Base-by-base conservation (phyloP, 2,888 invertebrate genomes). In the Pristionchus fissidentatus region DNA sequence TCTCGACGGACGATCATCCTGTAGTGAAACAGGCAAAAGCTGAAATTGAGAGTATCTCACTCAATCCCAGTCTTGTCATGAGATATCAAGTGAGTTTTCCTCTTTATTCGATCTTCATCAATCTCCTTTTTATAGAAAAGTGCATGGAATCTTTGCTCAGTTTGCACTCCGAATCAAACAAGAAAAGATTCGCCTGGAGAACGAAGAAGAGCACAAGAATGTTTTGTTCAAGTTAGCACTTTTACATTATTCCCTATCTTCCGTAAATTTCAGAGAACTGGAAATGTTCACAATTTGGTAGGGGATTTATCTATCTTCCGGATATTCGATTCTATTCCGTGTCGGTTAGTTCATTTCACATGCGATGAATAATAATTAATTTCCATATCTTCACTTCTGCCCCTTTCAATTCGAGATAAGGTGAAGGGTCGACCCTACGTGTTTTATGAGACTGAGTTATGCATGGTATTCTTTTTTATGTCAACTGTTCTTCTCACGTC, bases 241-340 rank as follows among this genome's bases (percentile, higher is more conserved):
- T 35, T 26, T 55, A 29, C 38, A 13, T 49, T 78, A 19, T 8
- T 10, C 19, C n/a, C 13, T 55, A 10, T 2, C 7, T 4, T 32
- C 8, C 10, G 15, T 15, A 41, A 22, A 19, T 26, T 81, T 81
- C 81, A 81, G 81, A 46, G 81, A 32, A 19, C 26, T 1, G 81
- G 43, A 22, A 38, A 19, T 3, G 81, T 81, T 15, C 10, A 60
- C 22, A 19, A 29, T 26, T 15, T 81, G 43, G 15, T 29, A 15
- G 43, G 15, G 5, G 43, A 38, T 35, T 29, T 43, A 13, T 57
- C 81, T 19, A 29, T 81, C 46, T 81, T 81, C 62, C 38, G 62
- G 29, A 26, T 81, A 15, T 81, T 81, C 46, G 62, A 81, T 46
- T 41, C 35, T 13, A 81, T 81, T 43, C 81, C 81, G 8, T 81